These are phyloP conservation scores for Umimayanthus chanpuru DNA, from an alignment of 92 coral and sea anemone genomes.

Conservation along the genomic window DNA sequence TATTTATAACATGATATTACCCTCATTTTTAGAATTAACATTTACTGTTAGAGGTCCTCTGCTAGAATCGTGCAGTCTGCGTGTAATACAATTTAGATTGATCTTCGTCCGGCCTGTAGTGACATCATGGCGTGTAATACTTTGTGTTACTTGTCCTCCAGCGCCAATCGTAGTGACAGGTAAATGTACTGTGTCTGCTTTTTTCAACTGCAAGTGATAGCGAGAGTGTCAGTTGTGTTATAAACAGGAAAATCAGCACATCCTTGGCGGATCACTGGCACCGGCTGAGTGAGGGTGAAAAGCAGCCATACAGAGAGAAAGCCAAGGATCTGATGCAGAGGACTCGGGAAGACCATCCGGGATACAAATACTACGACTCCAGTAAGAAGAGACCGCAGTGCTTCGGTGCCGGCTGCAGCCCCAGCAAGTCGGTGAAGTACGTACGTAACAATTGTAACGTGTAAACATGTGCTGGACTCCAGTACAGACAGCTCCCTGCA, in stretches of 20 bases:
- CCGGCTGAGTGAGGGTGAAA: slow-evolving; percentile 60
- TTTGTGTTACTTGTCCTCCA: background rate
- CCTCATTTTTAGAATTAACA: no score
- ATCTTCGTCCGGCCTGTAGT: no score
- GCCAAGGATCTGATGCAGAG: slow-evolving; percentile 73
- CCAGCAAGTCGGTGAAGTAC: slow-evolving; percentile 51
- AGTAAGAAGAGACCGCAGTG: slow-evolving; percentile 35
- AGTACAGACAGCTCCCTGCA: no score
- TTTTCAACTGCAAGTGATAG: background rate
- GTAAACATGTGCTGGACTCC: no score
- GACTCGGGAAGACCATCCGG: slow-evolving; percentile 74
- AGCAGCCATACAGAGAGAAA: slow-evolving; percentile 75
- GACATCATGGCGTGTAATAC: no score
- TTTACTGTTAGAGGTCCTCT: no score
- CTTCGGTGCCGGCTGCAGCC: slow-evolving; percentile 43
- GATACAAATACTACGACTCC: slow-evolving; percentile 72
- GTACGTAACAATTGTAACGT: background rate
- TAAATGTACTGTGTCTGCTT: background rate
- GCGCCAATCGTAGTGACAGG: background rate
- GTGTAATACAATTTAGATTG: no score
- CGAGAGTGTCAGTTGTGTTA: background rate
- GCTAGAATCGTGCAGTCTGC: no score
- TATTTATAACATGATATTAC: no score
- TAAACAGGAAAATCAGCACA: slow-evolving; percentile 74
- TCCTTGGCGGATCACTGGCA: slow-evolving; percentile 84